Percentiles rank a stretch among this genome's conserved stretches.
Evolutionary conservation across 2,888 invertebrate genomes (phyloP).

Genomic region (Synergus itoensis): DNA sequence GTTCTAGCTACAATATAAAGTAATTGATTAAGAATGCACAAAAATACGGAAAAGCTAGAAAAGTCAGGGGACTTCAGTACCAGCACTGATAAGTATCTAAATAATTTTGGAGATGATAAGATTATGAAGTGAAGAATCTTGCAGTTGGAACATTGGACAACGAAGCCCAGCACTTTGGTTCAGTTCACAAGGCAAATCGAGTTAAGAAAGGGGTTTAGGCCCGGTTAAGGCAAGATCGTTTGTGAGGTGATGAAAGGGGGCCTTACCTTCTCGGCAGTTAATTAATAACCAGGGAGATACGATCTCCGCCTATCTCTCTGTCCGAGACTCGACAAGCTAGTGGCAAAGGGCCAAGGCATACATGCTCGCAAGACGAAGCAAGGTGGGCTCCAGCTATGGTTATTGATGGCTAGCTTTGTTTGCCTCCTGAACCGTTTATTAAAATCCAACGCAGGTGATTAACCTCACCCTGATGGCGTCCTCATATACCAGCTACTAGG

Average conservation of each 20-base stretch:
- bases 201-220: slow-evolving; percentile 46
- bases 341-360: slow-evolving; percentile 63
- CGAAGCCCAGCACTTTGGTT: slow-evolving; percentile 40
- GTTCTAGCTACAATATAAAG: no score
- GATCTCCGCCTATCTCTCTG: slow-evolving; percentile 75
- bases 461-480: slow-evolving; percentile 66
- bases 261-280: slow-evolving; percentile 75
- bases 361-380: slow-evolving; percentile 48
- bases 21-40: no score
- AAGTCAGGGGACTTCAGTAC: neutral
- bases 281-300: slow-evolving; percentile 77
- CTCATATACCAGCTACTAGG: slow-evolving; percentile 63
- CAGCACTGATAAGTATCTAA: neutral
- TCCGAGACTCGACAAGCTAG: slow-evolving; percentile 68
- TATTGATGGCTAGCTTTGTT: slow-evolving; percentile 76
- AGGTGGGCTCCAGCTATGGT: slow-evolving; percentile 61
- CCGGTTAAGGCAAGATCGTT: slow-evolving; percentile 65
- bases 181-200: slow-evolving; percentile 45
- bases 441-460: slow-evolving; percentile 73
- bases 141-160: slow-evolving; percentile 42
- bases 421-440: slow-evolving; percentile 75
- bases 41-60: neutral
- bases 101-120: neutral
- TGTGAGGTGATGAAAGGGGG: slow-evolving; percentile 75
- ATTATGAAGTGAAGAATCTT: neutral